Conservation (phyloP, 2,113 vertebrate genomes). For the Lanius ludovicianus region DNA sequence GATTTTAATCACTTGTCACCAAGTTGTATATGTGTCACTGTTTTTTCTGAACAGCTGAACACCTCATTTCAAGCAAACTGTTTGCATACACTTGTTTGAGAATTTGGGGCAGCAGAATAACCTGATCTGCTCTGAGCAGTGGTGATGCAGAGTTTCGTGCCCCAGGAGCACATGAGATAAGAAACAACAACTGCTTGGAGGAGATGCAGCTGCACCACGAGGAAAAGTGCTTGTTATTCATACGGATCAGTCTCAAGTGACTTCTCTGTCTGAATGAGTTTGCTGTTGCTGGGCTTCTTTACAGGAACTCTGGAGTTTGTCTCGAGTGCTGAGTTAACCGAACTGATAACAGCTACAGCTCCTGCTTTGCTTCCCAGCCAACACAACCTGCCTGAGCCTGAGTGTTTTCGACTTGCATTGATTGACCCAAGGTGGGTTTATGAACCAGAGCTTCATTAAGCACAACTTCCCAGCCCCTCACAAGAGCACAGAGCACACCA, state of each 20-base stretch:
- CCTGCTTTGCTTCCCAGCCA: neutral
- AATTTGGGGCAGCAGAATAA: neutral
- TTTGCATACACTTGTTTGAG: neutral
- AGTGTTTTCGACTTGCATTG: neutral
- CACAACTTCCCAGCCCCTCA: neutral
- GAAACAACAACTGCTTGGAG: neutral
- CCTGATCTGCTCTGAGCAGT: neutral
- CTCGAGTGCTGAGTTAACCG: neutral
- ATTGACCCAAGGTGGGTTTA: neutral
- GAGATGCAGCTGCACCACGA: neutral
- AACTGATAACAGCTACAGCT: neutral
- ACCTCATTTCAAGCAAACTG: neutral
- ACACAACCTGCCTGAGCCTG: neutral
- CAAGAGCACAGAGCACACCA: neutral
- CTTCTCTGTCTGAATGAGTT: neutral
- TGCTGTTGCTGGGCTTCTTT: neutral
- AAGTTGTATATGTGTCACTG: neutral
- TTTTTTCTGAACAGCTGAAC: neutral
- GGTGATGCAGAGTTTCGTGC: neutral
- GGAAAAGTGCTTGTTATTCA: neutral
- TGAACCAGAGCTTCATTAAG: neutral
- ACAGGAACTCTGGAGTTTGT: neutral
- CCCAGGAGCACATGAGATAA: neutral
- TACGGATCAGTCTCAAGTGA: neutral
- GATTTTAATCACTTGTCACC: conserved; percentile 29